Base-by-base conservation (phyloP, 2,888 invertebrate species). In the Zygogramma bicolorata region DNA sequence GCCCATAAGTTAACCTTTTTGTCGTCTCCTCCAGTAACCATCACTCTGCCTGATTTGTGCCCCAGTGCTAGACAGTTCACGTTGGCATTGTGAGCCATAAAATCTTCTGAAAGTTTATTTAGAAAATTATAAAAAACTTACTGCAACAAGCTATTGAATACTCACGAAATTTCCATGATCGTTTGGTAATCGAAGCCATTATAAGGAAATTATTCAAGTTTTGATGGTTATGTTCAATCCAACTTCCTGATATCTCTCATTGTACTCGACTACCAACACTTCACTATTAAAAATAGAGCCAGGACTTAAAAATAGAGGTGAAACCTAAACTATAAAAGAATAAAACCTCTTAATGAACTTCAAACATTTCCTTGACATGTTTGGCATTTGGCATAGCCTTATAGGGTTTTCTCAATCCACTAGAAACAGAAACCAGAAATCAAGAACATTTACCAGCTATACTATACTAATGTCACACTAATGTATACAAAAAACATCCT, bases 1-100 rank as follows among this genome's bases (percentile, higher is more conserved):
- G 97, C 97, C 98, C 98, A 98, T 79, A 98, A 88, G 88, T 98
- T 98, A 65, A 98, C 97, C 88, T 97, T 97, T 86, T 96, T 95
- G 89, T 98, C 98, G 86, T 97, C 97, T 73, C 98, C 98, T 69
- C 98, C 98, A 73, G 97, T 97, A 46, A 95, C 97, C 86, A 97
- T 90, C 65, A 97, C 96, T 84, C 95, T 92, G 78, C 96, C 96
- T 65, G 96, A 96, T 86, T 96, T 96, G 88, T 95, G 95, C 72
- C 97, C 97, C 88, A 97, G 90, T 63, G 96, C 94, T 83, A 96
- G 88, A 84, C 96, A 96, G 85, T 95, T 96, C 81, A 97, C 96
- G 88, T 94, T 95, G 81, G 94, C 92, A 84, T 91, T 89, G 89
- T 97, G 97, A 74, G 96, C 97, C 80, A 92, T 92, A 87, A 97